A percentile compares a stretch with the other conserved stretches of the same genome.
These are phyloP conservation scores for Thecocarcelia acutangulata DNA, from an alignment of 2,888 invertebrate species.

Conservation along the genomic window DNA sequence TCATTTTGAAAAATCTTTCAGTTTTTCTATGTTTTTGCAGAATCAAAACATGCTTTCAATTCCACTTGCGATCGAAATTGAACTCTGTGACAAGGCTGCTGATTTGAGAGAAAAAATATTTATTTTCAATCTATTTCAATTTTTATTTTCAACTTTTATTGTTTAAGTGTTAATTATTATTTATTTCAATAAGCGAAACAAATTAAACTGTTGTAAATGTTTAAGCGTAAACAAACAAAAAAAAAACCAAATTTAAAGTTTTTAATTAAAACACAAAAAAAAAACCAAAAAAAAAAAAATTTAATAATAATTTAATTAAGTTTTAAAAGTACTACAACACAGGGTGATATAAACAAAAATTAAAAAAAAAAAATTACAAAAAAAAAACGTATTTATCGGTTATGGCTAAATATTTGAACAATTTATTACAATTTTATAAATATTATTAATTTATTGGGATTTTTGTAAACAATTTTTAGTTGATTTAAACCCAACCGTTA, in stretches of 20 bases:
- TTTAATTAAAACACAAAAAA: conserved; percentile 45
- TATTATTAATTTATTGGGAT: too few relatives aligned
- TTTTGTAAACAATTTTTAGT: too few relatives aligned
- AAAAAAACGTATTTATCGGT: not conserved
- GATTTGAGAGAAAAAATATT: too few relatives aligned
- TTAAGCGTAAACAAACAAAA: conserved; percentile 70
- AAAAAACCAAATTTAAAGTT: conserved; percentile 37
- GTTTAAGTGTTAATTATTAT: conserved; percentile 46
- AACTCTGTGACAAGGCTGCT: too few relatives aligned
- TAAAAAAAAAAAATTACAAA: conserved; percentile 31
- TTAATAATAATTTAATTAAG: conserved; percentile 12
- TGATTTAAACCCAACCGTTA: not conserved
- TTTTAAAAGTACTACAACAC: conserved; percentile 76
- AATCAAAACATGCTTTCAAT: too few relatives aligned
- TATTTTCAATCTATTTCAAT: too few relatives aligned
- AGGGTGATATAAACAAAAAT: conserved; percentile 78
- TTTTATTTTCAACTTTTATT: conserved; percentile 18
- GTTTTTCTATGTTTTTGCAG: too few relatives aligned
- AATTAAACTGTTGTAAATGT: conserved; percentile 75
- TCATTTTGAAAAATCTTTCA: too few relatives aligned
- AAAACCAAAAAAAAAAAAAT: conserved; percentile 21
- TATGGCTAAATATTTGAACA: not conserved
- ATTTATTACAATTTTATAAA: too few relatives aligned
- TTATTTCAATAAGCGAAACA: conserved; percentile 54
- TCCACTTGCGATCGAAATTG: too few relatives aligned